Percentiles rank a stretch among this genome's conserved stretches.
These are phyloP conservation scores for Podarcis cretensis DNA, from an alignment of 2,113 vertebrate genomes.

Conservation along the genomic window DNA sequence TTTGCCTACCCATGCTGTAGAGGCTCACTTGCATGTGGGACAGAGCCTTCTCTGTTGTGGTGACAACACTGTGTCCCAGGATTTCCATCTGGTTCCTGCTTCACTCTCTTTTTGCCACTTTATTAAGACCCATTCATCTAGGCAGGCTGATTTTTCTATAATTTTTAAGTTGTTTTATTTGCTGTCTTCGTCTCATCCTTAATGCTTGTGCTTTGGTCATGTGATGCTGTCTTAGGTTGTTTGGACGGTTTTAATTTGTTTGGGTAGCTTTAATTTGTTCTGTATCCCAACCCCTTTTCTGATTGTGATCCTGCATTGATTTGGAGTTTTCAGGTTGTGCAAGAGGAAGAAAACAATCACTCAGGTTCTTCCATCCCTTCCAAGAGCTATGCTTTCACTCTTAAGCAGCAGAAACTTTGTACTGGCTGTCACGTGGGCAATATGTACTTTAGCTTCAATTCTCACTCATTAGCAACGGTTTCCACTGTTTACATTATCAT, in stretches of 20 bases:
- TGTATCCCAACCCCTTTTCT: background rate
- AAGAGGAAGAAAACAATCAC: background rate
- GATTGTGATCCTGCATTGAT: background rate
- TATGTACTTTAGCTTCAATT: background rate
- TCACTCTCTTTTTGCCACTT: background rate
- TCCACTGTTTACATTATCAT: background rate
- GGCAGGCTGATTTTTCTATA: background rate
- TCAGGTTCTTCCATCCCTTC: background rate
- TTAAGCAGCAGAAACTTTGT: background rate
- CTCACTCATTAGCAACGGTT: background rate
- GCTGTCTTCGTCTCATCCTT: background rate
- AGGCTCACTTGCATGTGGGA: background rate
- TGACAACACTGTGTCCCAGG: background rate
- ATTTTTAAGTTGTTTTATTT: background rate
- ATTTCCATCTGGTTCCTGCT: background rate
- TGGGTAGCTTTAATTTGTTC: background rate
- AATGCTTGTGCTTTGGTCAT: background rate
- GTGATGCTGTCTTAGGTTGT: background rate
- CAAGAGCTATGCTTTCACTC: background rate
- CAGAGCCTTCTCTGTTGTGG: background rate
- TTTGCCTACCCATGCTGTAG: background rate
- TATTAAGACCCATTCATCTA: background rate
- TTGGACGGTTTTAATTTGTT: background rate
- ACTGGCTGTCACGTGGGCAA: background rate
- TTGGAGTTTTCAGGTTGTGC: background rate